Conservation (phyloP, 2,888 invertebrate species). For the Psylliodes chrysocephalus region DNA sequence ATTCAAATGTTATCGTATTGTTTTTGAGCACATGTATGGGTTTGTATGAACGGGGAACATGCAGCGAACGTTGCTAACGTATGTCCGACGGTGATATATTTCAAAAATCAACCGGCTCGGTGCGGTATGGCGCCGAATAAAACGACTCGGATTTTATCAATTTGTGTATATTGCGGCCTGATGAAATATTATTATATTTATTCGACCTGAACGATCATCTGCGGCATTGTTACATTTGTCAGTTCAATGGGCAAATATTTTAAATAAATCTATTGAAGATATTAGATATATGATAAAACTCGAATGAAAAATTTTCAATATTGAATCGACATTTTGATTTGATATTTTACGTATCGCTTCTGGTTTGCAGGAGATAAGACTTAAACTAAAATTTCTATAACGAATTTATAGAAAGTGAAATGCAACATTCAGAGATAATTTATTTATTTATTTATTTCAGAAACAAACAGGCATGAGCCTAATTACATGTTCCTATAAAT, state of each 20-base stretch:
- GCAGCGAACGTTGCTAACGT: neutral
- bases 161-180: slow-evolving; percentile 7
- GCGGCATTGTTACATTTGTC: slow-evolving; percentile 23
- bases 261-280: neutral
- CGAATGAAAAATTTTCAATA: no score
- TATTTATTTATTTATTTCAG: no score
- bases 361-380: no score
- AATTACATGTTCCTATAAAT: no score
- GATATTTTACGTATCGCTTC: no score
- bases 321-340: no score
- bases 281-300: no score
- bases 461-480: no score
- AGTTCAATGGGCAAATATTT: slow-evolving; percentile 5
- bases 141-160: slow-evolving; percentile 21
- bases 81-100: slow-evolving; percentile 1
- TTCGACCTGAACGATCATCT: slow-evolving; percentile 12
- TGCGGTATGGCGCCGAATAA: slow-evolving; percentile 25
- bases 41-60: slow-evolving; percentile 17
- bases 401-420: no score
- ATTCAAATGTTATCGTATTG: slow-evolving; percentile 54
- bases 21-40: slow-evolving; percentile 43
- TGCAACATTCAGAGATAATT: no score
- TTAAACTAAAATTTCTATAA: no score
- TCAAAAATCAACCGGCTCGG: slow-evolving; percentile 19
- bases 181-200: slow-evolving; percentile 26